Evolutionary conservation across 2,888 invertebrate species (phyloP).

Genomic region (Ischnura elegans): DNA sequence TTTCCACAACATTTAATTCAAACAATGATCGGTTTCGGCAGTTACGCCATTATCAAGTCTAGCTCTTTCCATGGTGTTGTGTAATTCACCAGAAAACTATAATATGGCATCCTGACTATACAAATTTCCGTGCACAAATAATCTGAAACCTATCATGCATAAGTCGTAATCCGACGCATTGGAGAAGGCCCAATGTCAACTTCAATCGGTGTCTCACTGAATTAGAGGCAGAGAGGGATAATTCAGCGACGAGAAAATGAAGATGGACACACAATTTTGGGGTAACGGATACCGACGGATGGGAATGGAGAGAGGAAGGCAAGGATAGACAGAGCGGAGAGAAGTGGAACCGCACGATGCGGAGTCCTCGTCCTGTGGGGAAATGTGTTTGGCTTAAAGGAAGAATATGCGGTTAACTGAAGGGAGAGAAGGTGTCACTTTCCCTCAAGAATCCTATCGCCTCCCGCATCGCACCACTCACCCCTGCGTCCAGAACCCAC

Average conservation of each 20-base stretch:
- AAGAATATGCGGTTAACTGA: constrained; percentile 53
- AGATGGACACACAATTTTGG: constrained; percentile 32
- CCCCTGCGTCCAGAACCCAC: not conserved
- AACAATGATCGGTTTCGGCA: too few relatives aligned
- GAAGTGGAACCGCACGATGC: not conserved
- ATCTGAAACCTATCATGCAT: not conserved
- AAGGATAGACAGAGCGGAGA: not conserved
- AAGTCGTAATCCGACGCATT: not conserved
- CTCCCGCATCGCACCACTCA: not conserved
- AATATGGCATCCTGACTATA: too few relatives aligned
- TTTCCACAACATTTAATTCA: too few relatives aligned
- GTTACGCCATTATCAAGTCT: too few relatives aligned
- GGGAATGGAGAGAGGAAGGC: not conserved
- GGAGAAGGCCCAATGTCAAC: not conserved
- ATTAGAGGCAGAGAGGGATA: constrained; percentile 4
- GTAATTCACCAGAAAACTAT: too few relatives aligned
- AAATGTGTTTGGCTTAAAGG: constrained; percentile 15
- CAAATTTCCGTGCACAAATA: too few relatives aligned
- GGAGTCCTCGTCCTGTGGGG: not conserved
- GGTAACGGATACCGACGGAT: not conserved
- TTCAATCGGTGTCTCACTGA: not conserved
- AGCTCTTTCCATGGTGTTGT: too few relatives aligned
- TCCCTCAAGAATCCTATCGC: not conserved
- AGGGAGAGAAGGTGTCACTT: constrained; percentile 47
- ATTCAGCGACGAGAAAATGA: constrained; percentile 41